Base-by-base conservation (phyloP, 1,140 invertebrate species). In the Leptinotarsa undecemlineata region DNA sequence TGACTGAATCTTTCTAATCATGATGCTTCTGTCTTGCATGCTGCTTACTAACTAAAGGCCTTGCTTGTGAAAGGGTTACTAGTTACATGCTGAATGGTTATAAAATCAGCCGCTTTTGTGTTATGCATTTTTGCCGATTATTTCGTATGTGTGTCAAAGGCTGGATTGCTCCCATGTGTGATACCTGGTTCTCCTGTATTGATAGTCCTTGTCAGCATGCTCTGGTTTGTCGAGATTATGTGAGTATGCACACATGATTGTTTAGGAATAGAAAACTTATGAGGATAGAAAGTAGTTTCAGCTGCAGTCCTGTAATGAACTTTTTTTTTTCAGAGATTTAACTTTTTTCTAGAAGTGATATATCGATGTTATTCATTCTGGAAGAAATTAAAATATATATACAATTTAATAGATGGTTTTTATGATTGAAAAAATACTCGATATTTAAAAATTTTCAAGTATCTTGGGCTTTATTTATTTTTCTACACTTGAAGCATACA, bases 21-120 rank as follows among this genome's bases (percentile, higher is more conserved):
- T 42, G 33, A 42, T 42, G 33, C 51, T 57, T 57, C 4, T 19
- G 14, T 57, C 74, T 79, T 85, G 78, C 85, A 84, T 85, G 84
- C 74, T 80, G 82, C 91, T 76, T 71, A 72, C n/a, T 47, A 72
- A 63, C 87, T 76, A 85, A 85, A 85, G 92, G 92, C 78, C 82
- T 84, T 81, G 87, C 88, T 79, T 94, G 93, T 85, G 89, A 92
- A 80, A 82, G 82, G 33, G 82, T 86, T 76, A 81, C 74, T 26
- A 62, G 89, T 75, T 87, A 87, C 48, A 84, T 87, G 76, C 83
- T 85, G 26, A 79, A 82, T 68, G 87, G 88, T 13, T 93, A 92
- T 82, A 79, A 85, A 76, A 91, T 92, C 82, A 88, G 88, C 15
- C 91, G 89, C 23, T 86, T 82, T 23, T 92, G 91, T 81, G 89